Base-by-base conservation (phyloP, 2,797 vertebrate genomes). In the Tolypeutes matacus region DNA sequence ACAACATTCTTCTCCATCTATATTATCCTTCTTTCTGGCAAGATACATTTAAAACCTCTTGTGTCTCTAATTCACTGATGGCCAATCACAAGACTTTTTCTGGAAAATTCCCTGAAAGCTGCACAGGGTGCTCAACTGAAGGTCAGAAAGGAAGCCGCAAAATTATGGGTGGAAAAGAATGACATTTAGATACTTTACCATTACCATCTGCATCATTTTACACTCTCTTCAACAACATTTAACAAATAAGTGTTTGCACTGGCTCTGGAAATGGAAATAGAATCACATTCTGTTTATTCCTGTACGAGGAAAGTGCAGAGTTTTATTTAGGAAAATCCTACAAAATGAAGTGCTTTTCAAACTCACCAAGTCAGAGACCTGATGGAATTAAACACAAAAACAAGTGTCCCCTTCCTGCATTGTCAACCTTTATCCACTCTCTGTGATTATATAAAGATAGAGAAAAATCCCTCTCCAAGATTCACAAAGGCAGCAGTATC, bases 321-420 rank as follows among this genome's bases (percentile, higher is more conserved):
- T 80, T 86, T 95, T 86, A 90, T 89, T 86, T 94, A 94, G 72
- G 89, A 96, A 91, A 88, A 89, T 67, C 78, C 27, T 73, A 39
- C 46, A 92, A 86, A 91, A 93, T 73, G 49, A 86, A 93, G 27
- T 92, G 31, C 42, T 91, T 90, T 81, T 49, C 25, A 80, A 93
- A 81, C 14, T 70, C 56, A 72, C 58, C 42, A 58, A 86, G 60
- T 73, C 81, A 92, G 76, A 94, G 49, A 65, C 27, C 21, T 5
- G 11, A 76, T 62, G 56, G 42, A 76, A 77, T 62, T 46, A 89
- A 88, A 91, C 42, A 27, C 25, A 80, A 58, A 81, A 91, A 93
- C 36, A 88, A 87, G 31, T 2, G 2, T 81, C 49, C 29, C 15
- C 73, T 89, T 58, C 23, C 51, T 65, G 7, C 21, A 27, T 11